These are phyloP conservation scores for Sericinus montela DNA, from an alignment of 2,888 invertebrate species.

Conservation along the genomic window DNA sequence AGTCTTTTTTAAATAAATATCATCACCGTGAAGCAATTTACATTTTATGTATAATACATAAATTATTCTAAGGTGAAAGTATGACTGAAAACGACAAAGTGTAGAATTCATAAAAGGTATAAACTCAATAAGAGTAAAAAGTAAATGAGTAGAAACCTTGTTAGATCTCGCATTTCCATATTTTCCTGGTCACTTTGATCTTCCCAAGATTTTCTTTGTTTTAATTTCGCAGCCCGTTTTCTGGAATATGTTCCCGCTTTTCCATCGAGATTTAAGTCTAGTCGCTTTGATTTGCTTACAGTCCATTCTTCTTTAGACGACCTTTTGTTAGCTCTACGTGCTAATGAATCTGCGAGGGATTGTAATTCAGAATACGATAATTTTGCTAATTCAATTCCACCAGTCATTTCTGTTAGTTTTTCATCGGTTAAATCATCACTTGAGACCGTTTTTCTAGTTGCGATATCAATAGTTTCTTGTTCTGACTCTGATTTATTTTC, in stretches of 20 bases:
- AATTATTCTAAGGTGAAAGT: too few species aligned
- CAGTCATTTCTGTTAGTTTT: conserved; percentile 59
- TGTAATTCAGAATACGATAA: conserved; percentile 66
- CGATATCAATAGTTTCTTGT: conserved; percentile 21
- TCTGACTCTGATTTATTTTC: conserved; percentile 33
- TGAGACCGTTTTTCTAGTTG: conserved; percentile 24
- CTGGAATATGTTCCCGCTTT: conserved; percentile 75
- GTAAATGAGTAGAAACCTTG: conserved; percentile 47
- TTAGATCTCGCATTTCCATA: conserved; percentile 83
- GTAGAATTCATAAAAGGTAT: too few species aligned
- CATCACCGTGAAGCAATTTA: too few species aligned
- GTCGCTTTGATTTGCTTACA: conserved; percentile 60
- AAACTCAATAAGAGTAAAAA: too few species aligned
- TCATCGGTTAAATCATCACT: conserved; percentile 58
- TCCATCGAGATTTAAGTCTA: conserved; percentile 66
- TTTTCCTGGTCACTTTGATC: conserved; percentile 85
- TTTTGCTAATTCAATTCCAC: conserved; percentile 63
- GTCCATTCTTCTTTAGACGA: conserved; percentile 72
- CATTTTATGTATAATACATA: too few species aligned
- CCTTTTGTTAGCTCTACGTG: conserved; percentile 57
- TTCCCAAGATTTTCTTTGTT: conserved; percentile 83
- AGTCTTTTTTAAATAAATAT: too few species aligned
- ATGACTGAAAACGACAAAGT: too few species aligned
- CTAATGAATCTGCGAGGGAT: conserved; percentile 63
- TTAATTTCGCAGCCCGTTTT: conserved; percentile 65